Evolutionary conservation across 2,888 invertebrate species (phyloP), one percentile per base, ranked within the genome.

Genomic region (Melikaiella ostensackeni): DNA sequence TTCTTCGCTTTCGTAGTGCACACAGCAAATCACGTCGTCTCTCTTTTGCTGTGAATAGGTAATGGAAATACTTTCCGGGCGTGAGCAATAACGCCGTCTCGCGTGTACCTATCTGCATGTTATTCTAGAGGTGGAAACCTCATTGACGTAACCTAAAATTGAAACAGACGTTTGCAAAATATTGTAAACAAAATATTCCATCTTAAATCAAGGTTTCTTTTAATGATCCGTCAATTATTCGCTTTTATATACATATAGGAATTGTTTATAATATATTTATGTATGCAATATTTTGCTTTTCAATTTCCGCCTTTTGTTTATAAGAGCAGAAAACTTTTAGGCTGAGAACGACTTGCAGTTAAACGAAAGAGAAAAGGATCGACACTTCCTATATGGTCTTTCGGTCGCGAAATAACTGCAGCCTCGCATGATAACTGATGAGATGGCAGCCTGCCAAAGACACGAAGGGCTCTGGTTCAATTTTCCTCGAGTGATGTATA

Each of bases 21-120:
- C 81, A 74, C 62, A 70, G 83, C 82, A 80, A 87, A 87, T 86
- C 85, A 84, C 87, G 85, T 83, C 80, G 81, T 76, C 81, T 76
- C 74, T 74, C 77, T 76, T 77, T 76, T 76, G 62, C 57, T n/a
- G 76, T 63, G 70, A 70, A 70, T 66, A 70, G 77, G 79, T 77
- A 80, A 80, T 79, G 81, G 79, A 81, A 81, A 81, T 81, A 66
- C 79, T 81, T 81, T 63, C 46, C 70, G 70, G 79, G 61, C 50
- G 75, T 42, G 79, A 76, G 77, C 76, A 79, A 79, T 79, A 79
- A 77, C 75, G 75, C 77, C 30, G 74, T 57, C 64, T 19, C 16
- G 64, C 75, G 79, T 78, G 66, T 73, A 21, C 76, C 73, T 76
- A 76, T 77, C 76, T 70, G 70, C 70, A 70, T 50, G 27, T 70